Conservation (phyloP, 2,797 vertebrate species). For the Australoheros facetus region DNA sequence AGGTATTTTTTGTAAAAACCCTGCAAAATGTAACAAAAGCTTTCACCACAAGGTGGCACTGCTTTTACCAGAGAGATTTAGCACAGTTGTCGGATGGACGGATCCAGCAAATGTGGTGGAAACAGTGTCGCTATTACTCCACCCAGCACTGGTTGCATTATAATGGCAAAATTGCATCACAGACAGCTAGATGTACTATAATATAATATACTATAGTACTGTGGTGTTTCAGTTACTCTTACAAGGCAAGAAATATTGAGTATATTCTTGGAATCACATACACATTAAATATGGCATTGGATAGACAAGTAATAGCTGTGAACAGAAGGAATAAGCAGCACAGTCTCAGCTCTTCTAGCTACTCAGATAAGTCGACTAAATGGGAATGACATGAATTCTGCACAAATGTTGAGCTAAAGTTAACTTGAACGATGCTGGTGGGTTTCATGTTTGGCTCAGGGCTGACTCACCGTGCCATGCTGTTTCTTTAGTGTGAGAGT, state of each 20-base stretch:
- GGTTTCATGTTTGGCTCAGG: background rate
- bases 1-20: background rate
- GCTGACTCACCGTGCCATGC: no score
- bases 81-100: background rate
- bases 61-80: background rate
- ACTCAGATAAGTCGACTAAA: fast-evolving
- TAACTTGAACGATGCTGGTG: background rate
- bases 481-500: background rate
- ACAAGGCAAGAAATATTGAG: no score
- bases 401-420: background rate
- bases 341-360: background rate
- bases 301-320: background rate
- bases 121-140: background rate
- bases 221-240: no score
- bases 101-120: background rate
- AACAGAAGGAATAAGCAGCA: background rate
- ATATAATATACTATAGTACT: no score
- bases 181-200: background rate
- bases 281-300: no score
- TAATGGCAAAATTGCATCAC: background rate
- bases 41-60: background rate
- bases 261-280: no score
- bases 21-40: background rate
- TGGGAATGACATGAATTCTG: background rate
- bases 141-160: background rate